Percentiles rank a stretch among this genome's conserved stretches.
Conservation (phyloP, 2,888 invertebrate species). For the Chalcis sispes region DNA sequence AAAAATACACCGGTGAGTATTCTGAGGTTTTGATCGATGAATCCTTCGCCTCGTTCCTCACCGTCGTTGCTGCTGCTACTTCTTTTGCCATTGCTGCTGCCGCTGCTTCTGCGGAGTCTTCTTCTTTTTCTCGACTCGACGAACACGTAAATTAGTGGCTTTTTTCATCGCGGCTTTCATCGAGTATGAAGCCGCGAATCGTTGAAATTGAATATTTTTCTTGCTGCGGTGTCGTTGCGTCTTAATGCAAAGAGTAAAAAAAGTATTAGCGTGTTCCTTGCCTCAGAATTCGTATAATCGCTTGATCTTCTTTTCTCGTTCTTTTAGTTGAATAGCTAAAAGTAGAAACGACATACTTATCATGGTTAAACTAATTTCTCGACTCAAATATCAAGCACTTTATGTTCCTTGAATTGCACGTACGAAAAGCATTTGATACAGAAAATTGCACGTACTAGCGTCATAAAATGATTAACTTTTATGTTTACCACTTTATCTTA, state of each 20-base stretch:
- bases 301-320: neutral
- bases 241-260: conserved; percentile 16
- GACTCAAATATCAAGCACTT: conserved; percentile 18
- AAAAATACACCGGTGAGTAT: conserved; percentile 27
- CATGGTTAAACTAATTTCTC: conserved; percentile 13
- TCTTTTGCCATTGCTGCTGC: neutral
- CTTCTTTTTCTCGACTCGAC: conserved; percentile 2
- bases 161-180: conserved; percentile 6
- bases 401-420: conserved; percentile 26
- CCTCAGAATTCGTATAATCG: too few relatives aligned
- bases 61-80: neutral
- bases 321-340: neutral
- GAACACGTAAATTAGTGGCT: conserved; percentile 48
- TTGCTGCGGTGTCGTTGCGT: neutral
- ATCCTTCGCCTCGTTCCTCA: conserved; percentile 11
- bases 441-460: too few relatives aligned
- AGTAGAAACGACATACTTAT: conserved; percentile 9
- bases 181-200: conserved; percentile 9
- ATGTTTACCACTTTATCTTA: too few relatives aligned
- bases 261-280: neutral
- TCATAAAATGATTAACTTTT: too few relatives aligned
- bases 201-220: conserved; percentile 47
- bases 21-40: conserved; percentile 45
- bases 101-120: neutral
- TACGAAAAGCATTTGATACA: too few relatives aligned